phyloP scores from a whole-genome alignment of 2,113 vertebrate species.

The Progne subis region DNA sequence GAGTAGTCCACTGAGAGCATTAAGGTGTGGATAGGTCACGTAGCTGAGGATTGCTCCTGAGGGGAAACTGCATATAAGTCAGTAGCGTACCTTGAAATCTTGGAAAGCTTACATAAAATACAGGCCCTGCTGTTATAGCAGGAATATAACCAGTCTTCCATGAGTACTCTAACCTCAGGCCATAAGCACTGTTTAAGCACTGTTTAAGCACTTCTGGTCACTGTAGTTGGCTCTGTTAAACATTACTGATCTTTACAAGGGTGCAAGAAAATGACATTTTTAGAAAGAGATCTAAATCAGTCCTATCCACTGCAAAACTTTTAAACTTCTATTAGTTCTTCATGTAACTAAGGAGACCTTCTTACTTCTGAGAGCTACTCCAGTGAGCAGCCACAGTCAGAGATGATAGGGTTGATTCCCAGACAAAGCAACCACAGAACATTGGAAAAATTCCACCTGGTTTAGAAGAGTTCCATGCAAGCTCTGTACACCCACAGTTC shows the following conservation, averaged over 20 bases:
- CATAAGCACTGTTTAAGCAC: neutral
- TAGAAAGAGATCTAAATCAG: neutral
- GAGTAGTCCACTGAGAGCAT: neutral
- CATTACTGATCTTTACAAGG: neutral
- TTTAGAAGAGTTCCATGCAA: neutral
- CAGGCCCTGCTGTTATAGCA: neutral
- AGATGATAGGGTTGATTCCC: neutral
- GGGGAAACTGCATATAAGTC: neutral
- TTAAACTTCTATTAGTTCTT: neutral
- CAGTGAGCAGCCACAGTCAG: neutral
- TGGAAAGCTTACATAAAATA: neutral
- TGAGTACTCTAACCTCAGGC: neutral
- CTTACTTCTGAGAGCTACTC: neutral
- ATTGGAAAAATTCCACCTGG: neutral
- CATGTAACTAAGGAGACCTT: too few species aligned
- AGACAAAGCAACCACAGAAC: neutral
- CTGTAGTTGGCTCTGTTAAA: neutral
- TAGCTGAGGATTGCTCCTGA: neutral
- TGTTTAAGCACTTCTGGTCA: neutral
- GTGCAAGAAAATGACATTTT: neutral
- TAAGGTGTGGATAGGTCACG: rapidly evolving
- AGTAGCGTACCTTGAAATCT: neutral
- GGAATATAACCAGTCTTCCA: neutral
- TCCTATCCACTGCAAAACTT: neutral
- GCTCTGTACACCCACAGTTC: neutral